Evolutionary conservation across 2,888 invertebrate species (phyloP).

Genomic region (Phortica okadai): DNA sequence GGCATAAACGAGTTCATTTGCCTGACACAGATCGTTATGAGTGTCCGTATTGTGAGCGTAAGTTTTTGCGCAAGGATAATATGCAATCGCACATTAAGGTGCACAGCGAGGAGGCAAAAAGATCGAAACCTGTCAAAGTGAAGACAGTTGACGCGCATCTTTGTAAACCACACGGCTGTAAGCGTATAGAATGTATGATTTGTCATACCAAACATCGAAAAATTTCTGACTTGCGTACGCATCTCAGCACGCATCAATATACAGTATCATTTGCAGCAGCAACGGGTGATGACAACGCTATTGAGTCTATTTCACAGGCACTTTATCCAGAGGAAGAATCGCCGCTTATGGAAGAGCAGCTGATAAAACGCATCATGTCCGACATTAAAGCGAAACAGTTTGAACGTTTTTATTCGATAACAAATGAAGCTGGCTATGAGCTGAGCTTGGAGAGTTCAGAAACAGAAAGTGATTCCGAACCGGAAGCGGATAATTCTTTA

Average conservation of each 20-base stretch:
- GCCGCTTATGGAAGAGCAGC: slow-evolving; percentile 44
- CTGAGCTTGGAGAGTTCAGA: slow-evolving; percentile 70
- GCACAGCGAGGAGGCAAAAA: slow-evolving; percentile 75
- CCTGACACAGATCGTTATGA: slow-evolving; percentile 78
- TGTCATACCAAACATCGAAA: slow-evolving; percentile 71
- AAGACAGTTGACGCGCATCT: slow-evolving; percentile 54
- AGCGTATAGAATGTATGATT: slow-evolving; percentile 74
- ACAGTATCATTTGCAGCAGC: slow-evolving; percentile 50
- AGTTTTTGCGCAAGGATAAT: slow-evolving; percentile 80
- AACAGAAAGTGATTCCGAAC: slow-evolving; percentile 58
- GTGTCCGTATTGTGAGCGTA: slow-evolving; percentile 79
- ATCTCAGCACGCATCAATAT: slow-evolving; percentile 65
- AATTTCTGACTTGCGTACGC: slow-evolving; percentile 68
- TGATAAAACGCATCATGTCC: slow-evolving; percentile 57
- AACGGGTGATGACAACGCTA: slow-evolving; percentile 23
- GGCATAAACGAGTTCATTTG: slow-evolving; percentile 82
- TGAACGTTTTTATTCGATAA: slow-evolving; percentile 72
- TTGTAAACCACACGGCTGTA: slow-evolving; percentile 72
- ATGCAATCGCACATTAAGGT: slow-evolving; percentile 80
- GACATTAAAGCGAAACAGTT: slow-evolving; percentile 57
- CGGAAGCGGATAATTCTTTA: slow-evolving; percentile 38
- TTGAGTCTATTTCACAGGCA: slow-evolving; percentile 52
- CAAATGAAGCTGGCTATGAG: slow-evolving; percentile 73
- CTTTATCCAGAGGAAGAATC: slow-evolving; percentile 64
- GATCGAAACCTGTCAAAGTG: slow-evolving; percentile 35